Evolutionary conservation across 2,888 invertebrate genomes (phyloP).

Genomic region (Thumatha senex): DNA sequence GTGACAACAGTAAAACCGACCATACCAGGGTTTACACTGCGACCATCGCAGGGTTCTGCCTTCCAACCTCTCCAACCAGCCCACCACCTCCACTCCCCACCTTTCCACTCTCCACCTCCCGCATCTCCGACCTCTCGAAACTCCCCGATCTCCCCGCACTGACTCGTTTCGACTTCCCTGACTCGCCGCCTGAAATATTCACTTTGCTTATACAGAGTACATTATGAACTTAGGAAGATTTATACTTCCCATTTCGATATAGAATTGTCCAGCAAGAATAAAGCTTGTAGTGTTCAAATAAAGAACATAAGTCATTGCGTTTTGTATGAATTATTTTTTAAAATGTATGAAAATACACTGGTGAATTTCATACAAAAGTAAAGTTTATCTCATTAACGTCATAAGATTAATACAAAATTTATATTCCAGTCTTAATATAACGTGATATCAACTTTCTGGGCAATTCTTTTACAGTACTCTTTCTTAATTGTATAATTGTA

Average conservation of each 20-base stretch:
- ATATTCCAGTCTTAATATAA: neutral
- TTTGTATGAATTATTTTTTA: too few relatives aligned
- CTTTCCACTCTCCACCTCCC: conserved; percentile 23
- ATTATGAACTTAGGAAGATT: neutral
- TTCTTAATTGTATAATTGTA: neutral
- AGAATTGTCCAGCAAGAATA: conserved; percentile 2
- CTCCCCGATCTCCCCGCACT: neutral
- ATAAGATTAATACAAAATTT: too few relatives aligned
- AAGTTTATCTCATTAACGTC: too few relatives aligned
- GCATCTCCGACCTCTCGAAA: neutral
- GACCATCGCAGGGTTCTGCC: conserved; percentile 91
- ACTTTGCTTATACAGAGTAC: neutral
- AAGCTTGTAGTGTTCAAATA: neutral
- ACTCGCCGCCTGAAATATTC: neutral
- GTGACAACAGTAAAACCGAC: conserved; percentile 84
- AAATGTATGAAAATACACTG: too few relatives aligned
- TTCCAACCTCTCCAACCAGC: conserved; percentile 87
- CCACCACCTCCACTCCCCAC: conserved; percentile 24
- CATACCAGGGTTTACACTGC: conserved; percentile 87
- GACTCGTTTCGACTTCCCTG: neutral
- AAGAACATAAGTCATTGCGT: too few relatives aligned
- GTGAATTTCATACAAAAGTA: too few relatives aligned
- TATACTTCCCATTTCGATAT: neutral
- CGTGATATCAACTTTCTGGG: neutral
- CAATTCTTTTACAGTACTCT: neutral